Base-by-base conservation (phyloP, 1,140 invertebrate genomes). In the Frieseomelitta varia region DNA sequence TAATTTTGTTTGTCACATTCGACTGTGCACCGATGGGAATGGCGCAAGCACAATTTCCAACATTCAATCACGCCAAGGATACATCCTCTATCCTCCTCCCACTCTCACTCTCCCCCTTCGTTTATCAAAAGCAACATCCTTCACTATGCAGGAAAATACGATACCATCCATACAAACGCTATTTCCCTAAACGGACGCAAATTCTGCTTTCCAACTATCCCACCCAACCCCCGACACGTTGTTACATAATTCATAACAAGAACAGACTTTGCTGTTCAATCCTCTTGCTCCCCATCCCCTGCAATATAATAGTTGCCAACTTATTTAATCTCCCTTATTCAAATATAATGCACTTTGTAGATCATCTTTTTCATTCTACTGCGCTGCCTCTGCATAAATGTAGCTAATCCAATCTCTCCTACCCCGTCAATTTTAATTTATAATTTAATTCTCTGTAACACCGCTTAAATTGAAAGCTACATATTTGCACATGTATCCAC, bases 241-340 rank as follows among this genome's bases (percentile, higher is more conserved):
- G 72, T 82, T 82, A 76, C 80, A 82, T 82, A 82, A 82, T 82
- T 82, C 80, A 82, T 82, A 56, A 56, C 51, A 30, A 47, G 58
- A 56, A 14, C 58, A 77, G 72, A 61, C 71, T 67, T 75, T 63
- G 27, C 51, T 27, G 68, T 72, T 71, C 69, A 34, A 55, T 27
- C 30, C 19, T 58, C 68, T n/a, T 11, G 27, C 6, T 51, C 6
- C 53, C n/a, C 55, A 2, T 30, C 21, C 27, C 61, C 0, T 27
- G 47, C 53, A 74, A 75, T 65, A 12, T 55, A 81, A 55, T 27
- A 56, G 30, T 21, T 75, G 15, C 14, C 27, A 73, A 58, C 39
- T 61, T 21, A 34, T 63, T 75, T 51, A 75, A 74, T 30, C 56
- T 61, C 14, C 24, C 14, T 71, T 51, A n/a, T 15, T 51, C 58